A percentile compares a stretch with the other conserved stretches of the same genome.
Conservation (phyloP, 2,113 vertebrate genomes). For the Gasterosteus nipponicus region DNA sequence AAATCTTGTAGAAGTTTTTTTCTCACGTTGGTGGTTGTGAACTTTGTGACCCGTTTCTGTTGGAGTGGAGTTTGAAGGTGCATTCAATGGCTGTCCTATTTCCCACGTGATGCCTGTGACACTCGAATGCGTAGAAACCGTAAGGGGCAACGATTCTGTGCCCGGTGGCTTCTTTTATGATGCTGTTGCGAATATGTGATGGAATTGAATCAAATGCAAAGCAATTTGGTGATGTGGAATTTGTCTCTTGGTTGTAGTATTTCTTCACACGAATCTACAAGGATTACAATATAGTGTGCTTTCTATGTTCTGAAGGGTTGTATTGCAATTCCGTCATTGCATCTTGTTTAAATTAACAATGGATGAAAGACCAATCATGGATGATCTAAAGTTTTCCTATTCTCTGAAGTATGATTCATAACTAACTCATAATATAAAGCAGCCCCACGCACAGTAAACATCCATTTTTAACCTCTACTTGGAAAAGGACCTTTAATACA, state of each 20-base stretch:
- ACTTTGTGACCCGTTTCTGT: constrained; percentile 51
- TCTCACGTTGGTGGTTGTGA: constrained; percentile 31
- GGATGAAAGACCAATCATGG: constrained; percentile 16
- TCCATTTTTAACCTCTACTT: constrained; percentile 11
- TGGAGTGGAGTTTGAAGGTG: constrained; percentile 46
- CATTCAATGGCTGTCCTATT: constrained; percentile 62
- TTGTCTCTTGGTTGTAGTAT: constrained; percentile 41
- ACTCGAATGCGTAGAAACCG: constrained; percentile 37
- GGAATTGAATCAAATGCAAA: constrained; percentile 60
- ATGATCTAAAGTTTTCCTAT: constrained; percentile 12
- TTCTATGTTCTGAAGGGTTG: constrained; percentile 17
- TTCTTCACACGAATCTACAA: constrained; percentile 10
- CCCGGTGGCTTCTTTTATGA: constrained; percentile 58
- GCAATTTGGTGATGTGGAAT: constrained; percentile 45
- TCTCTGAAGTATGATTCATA: constrained; percentile 8
- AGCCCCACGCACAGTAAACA: neutral
- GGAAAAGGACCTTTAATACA: neutral
- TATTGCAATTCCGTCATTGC: constrained; percentile 5
- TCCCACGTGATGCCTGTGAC: constrained; percentile 47
- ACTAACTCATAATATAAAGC: neutral
- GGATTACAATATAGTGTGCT: constrained; percentile 6
- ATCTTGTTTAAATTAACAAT: constrained; percentile 25
- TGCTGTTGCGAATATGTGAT: constrained; percentile 44
- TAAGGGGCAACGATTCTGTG: constrained; percentile 51
- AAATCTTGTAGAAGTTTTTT: constrained; percentile 37